phyloP scores from a whole-genome alignment of 2,888 invertebrate genomes.

The Pristionchus exspectatus region DNA sequence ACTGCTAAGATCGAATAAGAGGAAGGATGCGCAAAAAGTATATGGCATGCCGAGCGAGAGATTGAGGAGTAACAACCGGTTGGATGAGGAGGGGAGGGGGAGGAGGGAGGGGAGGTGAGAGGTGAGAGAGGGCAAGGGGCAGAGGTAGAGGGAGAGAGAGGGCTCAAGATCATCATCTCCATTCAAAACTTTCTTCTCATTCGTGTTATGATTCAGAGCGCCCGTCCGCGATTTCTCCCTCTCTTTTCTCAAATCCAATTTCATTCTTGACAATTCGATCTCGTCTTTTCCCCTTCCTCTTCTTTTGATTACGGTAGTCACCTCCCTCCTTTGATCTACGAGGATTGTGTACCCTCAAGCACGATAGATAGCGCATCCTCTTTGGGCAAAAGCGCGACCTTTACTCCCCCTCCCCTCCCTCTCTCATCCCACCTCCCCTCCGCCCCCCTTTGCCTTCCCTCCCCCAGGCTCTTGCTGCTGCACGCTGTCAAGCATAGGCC shows the following conservation, averaged over 20 bases:
- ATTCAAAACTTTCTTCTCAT: slow-evolving; percentile 58
- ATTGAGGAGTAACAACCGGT: slow-evolving; percentile 46
- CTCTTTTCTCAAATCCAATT: slow-evolving; percentile 42
- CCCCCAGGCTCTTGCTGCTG: slow-evolving; percentile 12
- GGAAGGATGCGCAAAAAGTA: slow-evolving; percentile 2
- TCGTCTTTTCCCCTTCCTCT: not conserved
- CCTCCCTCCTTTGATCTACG: not conserved
- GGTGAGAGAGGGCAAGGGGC: not conserved
- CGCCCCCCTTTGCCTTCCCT: slow-evolving; percentile 15
- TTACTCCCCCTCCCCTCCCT: slow-evolving; percentile 2
- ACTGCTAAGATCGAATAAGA: slow-evolving; percentile 33
- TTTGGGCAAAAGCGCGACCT: slow-evolving; percentile 44
- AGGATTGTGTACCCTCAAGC: not conserved
- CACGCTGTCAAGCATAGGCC: not conserved
- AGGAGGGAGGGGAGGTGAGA: slow-evolving; percentile 56
- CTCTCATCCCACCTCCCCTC: not conserved
- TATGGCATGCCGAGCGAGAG: slow-evolving; percentile 42
- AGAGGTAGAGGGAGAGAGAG: not conserved
- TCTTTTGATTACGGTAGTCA: not conserved
- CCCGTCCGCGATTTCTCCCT: slow-evolving; percentile 54
- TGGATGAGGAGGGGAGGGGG: slow-evolving; percentile 18
- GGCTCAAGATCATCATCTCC: slow-evolving; percentile 55
- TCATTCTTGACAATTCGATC: slow-evolving; percentile 37
- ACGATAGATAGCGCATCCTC: slow-evolving; percentile 13
- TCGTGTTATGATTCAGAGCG: slow-evolving; percentile 53